Evolutionary conservation across 2,888 invertebrate species (phyloP).

Genomic region (Idaea aversata): DNA sequence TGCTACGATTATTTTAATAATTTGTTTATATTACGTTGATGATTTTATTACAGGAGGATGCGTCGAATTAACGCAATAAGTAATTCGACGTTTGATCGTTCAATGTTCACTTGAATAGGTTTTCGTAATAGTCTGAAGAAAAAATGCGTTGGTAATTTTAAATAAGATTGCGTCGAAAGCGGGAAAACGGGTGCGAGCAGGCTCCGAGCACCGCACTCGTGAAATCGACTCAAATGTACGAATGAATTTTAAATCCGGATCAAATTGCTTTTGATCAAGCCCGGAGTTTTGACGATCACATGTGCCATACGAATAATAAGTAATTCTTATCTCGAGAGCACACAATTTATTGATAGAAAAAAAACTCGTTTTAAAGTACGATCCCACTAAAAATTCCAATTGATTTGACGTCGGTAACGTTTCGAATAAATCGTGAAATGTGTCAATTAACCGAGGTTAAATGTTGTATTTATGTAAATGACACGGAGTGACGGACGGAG

Average conservation of each 20-base stretch:
- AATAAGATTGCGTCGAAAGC: conserved; percentile 28
- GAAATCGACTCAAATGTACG: conserved; percentile 34
- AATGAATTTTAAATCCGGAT: conserved; percentile 36
- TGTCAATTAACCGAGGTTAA: conserved; percentile 77
- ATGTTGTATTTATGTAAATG: conserved; percentile 78
- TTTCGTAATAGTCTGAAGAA: conserved; percentile 16
- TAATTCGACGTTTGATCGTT: conserved; percentile 18
- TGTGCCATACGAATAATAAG: conserved; percentile 24
- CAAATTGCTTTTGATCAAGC: conserved; percentile 34
- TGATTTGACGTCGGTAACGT: conserved; percentile 45
- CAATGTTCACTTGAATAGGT: conserved; percentile 17
- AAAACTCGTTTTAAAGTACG: conserved; percentile 23
- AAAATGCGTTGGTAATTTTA: conserved; percentile 26
- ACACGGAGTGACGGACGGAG: conserved; percentile 56
- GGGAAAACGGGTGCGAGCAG: conserved; percentile 24
- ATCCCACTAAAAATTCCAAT: conserved; percentile 35
- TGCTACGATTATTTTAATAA: conserved; percentile 40
- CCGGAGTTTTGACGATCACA: conserved; percentile 29
- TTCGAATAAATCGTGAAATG: conserved; percentile 73
- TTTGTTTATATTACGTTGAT: conserved; percentile 27
- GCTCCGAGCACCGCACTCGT: conserved; percentile 20
- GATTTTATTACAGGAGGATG: conserved; percentile 16
- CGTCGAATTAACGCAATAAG: conserved; percentile 20
- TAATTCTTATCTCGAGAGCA: conserved; percentile 23
- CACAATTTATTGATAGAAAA: conserved; percentile 30